These are phyloP conservation scores for Sphaerodactylus townsendi DNA, from an alignment of 2,113 vertebrate genomes.

Conservation along the genomic window DNA sequence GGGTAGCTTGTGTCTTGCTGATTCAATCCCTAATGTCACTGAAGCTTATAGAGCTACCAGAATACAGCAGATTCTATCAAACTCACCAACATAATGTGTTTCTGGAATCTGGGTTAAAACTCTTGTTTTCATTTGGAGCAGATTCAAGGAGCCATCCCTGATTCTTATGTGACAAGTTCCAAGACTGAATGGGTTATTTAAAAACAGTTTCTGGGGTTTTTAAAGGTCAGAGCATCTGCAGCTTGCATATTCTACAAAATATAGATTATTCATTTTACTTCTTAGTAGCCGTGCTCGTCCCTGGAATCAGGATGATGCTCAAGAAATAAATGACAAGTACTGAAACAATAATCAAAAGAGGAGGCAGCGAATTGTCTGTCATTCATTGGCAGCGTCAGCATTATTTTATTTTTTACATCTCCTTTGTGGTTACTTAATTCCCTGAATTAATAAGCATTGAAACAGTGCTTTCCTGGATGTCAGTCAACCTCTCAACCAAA, in stretches of 20 bases:
- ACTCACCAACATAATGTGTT: too few species aligned
- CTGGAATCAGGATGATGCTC: not conserved
- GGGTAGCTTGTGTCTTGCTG: too few species aligned
- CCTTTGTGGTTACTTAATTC: not conserved
- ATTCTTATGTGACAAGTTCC: too few species aligned
- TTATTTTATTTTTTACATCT: not conserved
- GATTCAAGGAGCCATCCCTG: too few species aligned
- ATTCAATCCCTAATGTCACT: too few species aligned
- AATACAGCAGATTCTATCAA: too few species aligned
- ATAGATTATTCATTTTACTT: not conserved
- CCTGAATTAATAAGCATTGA: not conserved
- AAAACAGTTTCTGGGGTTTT: not conserved
- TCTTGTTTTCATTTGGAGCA: too few species aligned
- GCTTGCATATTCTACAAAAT: not conserved
- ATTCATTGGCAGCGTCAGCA: not conserved
- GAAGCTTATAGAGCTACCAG: too few species aligned
- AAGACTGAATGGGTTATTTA: not conserved
- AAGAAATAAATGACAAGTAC: not conserved
- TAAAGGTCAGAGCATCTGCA: not conserved
- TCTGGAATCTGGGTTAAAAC: too few species aligned
- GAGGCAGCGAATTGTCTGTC: not conserved
- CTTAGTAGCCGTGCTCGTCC: not conserved
- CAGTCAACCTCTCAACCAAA: not conserved
- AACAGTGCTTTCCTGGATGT: fast-evolving
- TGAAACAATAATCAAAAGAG: not conserved